Evolutionary conservation across 1,140 invertebrate genomes (phyloP).

Genomic region (Sarcophaga peregrina): DNA sequence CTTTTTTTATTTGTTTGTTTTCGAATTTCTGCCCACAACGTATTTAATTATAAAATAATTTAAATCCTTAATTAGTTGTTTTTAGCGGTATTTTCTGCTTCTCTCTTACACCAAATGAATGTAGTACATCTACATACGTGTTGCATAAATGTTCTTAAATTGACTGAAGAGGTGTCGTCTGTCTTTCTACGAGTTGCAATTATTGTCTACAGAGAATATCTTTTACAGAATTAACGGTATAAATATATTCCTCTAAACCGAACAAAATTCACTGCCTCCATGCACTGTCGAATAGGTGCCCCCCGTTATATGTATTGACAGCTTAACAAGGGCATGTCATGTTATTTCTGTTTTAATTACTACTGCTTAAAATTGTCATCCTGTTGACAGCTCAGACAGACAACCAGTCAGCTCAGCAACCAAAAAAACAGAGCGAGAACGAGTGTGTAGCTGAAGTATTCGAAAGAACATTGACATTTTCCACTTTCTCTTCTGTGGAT

Average conservation of each 20-base stretch:
- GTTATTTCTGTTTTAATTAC: constrained; percentile 36
- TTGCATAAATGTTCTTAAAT: background rate
- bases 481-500: background rate
- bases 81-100: background rate
- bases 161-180: no score
- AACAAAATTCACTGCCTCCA: background rate
- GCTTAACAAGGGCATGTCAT: constrained; percentile 31
- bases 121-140: background rate
- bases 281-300: no score
- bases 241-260: background rate
- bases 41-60: background rate
- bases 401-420: background rate
- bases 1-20: background rate
- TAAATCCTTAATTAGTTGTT: constrained; percentile 17
- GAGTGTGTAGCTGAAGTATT: background rate
- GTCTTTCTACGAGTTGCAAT: no score
- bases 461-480: background rate
- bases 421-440: no score
- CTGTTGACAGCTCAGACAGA: constrained; percentile 32
- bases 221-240: background rate
- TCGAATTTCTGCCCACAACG: background rate
- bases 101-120: background rate
- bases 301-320: constrained; percentile 23
- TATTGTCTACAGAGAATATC: background rate
- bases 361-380: constrained; percentile 36